Evolutionary conservation across 2,888 invertebrate genomes (phyloP).

Genomic region (Tiliacea aurago): DNA sequence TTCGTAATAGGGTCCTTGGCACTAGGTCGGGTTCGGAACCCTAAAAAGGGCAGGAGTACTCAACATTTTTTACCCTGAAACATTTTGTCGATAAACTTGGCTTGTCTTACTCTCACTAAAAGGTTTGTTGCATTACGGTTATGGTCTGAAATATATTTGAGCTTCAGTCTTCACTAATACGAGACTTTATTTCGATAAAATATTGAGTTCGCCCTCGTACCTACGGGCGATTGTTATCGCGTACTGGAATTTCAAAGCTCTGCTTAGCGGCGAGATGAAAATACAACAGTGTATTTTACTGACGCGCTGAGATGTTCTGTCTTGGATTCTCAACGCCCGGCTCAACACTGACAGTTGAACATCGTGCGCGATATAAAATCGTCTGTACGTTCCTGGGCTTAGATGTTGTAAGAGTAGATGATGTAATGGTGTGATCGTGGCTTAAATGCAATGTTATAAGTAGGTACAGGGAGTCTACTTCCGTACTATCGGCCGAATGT

Average conservation of each 20-base stretch:
- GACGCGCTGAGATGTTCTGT: too few species aligned
- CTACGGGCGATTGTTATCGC: too few species aligned
- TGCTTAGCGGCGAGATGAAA: too few species aligned
- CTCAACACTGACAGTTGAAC: too few species aligned
- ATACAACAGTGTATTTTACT: too few species aligned
- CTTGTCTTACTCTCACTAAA: slow-evolving; percentile 18
- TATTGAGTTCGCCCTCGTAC: slow-evolving; percentile 11
- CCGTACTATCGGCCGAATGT: too few species aligned
- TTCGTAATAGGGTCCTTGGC: neutral
- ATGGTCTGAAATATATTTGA: slow-evolving; percentile 18
- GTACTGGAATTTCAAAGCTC: too few species aligned
- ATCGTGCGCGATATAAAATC: too few species aligned
- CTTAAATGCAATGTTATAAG: neutral
- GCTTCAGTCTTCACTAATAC: neutral
- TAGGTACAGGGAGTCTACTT: too few species aligned
- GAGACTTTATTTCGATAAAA: neutral
- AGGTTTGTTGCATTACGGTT: slow-evolving; percentile 36
- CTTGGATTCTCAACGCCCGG: too few species aligned
- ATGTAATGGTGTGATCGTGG: neutral
- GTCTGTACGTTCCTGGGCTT: too few species aligned
- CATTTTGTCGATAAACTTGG: slow-evolving; percentile 27
- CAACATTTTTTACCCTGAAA: slow-evolving; percentile 28
- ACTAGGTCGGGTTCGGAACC: neutral
- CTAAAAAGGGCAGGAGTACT: slow-evolving; percentile 2
- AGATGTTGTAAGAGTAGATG: neutral